Base-by-base conservation (phyloP, 2,113 vertebrate species). In the Panthera leo region DNA sequence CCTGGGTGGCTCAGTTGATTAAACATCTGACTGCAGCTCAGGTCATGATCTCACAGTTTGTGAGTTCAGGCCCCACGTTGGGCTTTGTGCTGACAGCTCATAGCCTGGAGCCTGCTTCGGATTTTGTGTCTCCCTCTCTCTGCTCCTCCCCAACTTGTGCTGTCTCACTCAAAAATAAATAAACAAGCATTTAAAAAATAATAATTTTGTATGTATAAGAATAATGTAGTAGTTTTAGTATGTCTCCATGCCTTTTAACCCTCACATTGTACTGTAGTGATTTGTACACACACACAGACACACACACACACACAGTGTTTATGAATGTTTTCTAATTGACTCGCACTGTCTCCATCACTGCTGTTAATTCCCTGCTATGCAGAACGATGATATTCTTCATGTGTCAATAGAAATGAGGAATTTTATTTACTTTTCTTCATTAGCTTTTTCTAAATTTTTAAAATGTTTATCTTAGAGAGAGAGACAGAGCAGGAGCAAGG, bases 381-480 rank as follows among this genome's bases (percentile, higher is more conserved):
- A 93, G 4, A 78, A 53, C 19, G 12, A 58, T 58, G 10, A 58
- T 65, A 91, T 85, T 90, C 36, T 85, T 85, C 13, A 71, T 19
- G 58, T 78, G 29, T 80, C n/a, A 88, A 67, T 88, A 51, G 75
- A 83, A 13, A 61, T 86, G 34, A 39, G 27, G 58, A 29, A 29
- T 91, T 79, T 95, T 92, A 80, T 65, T 92, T 85, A 85, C 70
- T 58, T 73, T 55, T 91, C 51, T 79, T 73, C 45, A 65, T 48
- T 9, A 82, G 29, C 19, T 51, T 16, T 88, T 68, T 78, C 42
- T 9, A 45, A 45, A 45, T 45, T 45, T 45, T 45, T 45, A 1
- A 45, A 45, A 45, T 45, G 45, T 45, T 45, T 45, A 45, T 45
- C 7, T 9, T 45, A 9, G 45, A 9, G 45, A 45, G 7, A 45